Percentiles rank a stretch among this genome's conserved stretches.
phyloP scores from a whole-genome alignment of 2,888 invertebrate genomes.

The Ischnus inquisitorius region DNA sequence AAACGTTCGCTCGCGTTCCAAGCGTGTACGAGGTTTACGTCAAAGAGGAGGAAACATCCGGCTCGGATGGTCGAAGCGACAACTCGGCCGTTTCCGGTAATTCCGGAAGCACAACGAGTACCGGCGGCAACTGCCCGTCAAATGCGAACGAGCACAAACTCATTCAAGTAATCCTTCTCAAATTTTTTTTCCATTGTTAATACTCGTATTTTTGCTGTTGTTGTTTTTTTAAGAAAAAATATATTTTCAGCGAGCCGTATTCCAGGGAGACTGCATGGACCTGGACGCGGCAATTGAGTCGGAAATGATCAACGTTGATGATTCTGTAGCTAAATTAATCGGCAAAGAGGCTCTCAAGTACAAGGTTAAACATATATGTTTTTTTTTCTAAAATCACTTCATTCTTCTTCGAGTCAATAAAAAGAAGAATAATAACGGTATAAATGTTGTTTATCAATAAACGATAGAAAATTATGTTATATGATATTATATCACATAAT shows the following conservation, averaged over 20 bases:
- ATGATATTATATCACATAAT: not conserved
- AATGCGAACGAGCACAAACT: conserved; percentile 73
- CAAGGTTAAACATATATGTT: conserved; percentile 71
- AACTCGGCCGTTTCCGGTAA: conserved; percentile 68
- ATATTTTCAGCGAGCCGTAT: conserved; percentile 46
- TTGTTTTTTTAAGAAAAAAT: not conserved
- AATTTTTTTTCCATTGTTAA: not conserved
- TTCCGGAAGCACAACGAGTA: conserved; percentile 57
- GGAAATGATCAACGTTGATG: conserved; percentile 76
- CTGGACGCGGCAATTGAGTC: conserved; percentile 76
- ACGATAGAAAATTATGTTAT: conserved; percentile 1
- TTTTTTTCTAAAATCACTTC: conserved; percentile 51
- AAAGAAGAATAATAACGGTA: conserved; percentile 14
- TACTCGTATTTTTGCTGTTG: not conserved
- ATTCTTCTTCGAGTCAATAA: conserved; percentile 30
- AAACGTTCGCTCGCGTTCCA: conserved; percentile 16
- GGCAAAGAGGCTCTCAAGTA: conserved; percentile 77
- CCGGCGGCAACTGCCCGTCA: conserved; percentile 28
- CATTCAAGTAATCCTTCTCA: conserved; percentile 75
- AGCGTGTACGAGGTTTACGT: conserved; percentile 83
- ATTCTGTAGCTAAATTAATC: conserved; percentile 74
- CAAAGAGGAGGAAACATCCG: conserved; percentile 77
- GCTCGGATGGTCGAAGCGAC: conserved; percentile 70
- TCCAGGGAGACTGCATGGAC: conserved; percentile 74
- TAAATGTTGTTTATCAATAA: no score